Evolutionary conservation across 2,888 invertebrate species (phyloP), one percentile per base, ranked within the genome.

Genomic region (Latheticus oryzae): DNA sequence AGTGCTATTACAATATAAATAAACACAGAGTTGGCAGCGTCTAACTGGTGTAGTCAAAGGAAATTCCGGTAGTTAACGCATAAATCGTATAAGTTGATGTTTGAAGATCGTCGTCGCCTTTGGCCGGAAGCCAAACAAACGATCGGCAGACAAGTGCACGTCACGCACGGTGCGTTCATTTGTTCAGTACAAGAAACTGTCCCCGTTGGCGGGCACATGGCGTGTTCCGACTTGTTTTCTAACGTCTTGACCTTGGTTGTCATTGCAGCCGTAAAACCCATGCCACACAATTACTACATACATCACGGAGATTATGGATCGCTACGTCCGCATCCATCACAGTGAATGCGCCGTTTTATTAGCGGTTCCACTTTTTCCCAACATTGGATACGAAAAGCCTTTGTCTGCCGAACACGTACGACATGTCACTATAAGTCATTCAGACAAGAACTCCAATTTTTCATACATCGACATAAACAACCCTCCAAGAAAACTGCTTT

Each of bases 1-100:
- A 38, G 24, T 42, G 33, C 52, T 21, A 52, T 52, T 52, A 33
- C 52, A 42, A 32, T 52, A 52, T 52, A 52, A 52, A 52, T 52
- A 52, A 42, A 52, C 52, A 52, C 40, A 40, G 21, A 42, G 42
- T 52, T 52, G 52, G 52, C 52, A 52, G 33, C 12, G 12, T 42
- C 21, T 15, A 23, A 23, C 28, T 24, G 11, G 42, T 21, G 24
- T 8, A 48, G 52, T 65, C 64, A 66, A 59, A 66, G 68, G 68
- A 68, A 66, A 65, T 68, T 68, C 66, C 66, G 62, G 64, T 61
- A 60, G 64, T 61, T 61, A 61, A 56, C 61, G 61, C 56, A 59
- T 57, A 59, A 58, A 63, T 56, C 38, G 45, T 47, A 35, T n/a
- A 23, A 45, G 50, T 38, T 38, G 47, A 43, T 48, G 43, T 40